These are phyloP conservation scores for Bostrychus sinensis DNA, from an alignment of 2,113 vertebrate genomes.

Conservation along the genomic window DNA sequence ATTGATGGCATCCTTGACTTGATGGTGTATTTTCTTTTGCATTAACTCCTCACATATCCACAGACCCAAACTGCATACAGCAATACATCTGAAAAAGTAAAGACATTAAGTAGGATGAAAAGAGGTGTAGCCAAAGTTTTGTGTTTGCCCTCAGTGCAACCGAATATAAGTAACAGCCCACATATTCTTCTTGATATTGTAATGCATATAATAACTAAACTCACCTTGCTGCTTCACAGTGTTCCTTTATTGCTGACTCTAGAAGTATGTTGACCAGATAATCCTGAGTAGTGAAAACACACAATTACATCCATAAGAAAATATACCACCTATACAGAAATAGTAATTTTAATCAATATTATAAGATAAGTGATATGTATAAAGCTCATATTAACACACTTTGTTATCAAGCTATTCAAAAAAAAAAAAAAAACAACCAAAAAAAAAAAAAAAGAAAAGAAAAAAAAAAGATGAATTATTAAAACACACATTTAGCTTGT, in stretches of 20 bases:
- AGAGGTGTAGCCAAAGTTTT: background rate
- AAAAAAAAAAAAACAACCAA: background rate
- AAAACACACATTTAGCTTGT: background rate
- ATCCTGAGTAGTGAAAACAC: slow-evolving; percentile 74
- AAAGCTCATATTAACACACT: no score
- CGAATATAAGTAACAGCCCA: no score
- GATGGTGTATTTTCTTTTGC: slow-evolving; percentile 85
- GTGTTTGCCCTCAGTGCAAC: background rate
- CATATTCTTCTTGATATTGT: no score
- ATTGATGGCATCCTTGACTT: slow-evolving; percentile 93
- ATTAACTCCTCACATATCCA: slow-evolving; percentile 96
- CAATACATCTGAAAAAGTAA: slow-evolving; percentile 84
- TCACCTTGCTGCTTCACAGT: slow-evolving; percentile 93
- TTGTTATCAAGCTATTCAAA: no score
- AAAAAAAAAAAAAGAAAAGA: background rate
- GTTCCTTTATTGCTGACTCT: slow-evolving; percentile 90
- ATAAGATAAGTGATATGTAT: no score
- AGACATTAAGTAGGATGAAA: no score
- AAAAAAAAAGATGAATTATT: background rate
- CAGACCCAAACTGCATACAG: slow-evolving; percentile 92
- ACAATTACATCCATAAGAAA: background rate
- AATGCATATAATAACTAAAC: slow-evolving; percentile 4
- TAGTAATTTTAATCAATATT: background rate
- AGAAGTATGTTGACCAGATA: slow-evolving; percentile 91
- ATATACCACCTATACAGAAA: background rate